These are phyloP conservation scores for Neolamprologus falcicula DNA, from an alignment of 2,113 vertebrate species.

Conservation along the genomic window DNA sequence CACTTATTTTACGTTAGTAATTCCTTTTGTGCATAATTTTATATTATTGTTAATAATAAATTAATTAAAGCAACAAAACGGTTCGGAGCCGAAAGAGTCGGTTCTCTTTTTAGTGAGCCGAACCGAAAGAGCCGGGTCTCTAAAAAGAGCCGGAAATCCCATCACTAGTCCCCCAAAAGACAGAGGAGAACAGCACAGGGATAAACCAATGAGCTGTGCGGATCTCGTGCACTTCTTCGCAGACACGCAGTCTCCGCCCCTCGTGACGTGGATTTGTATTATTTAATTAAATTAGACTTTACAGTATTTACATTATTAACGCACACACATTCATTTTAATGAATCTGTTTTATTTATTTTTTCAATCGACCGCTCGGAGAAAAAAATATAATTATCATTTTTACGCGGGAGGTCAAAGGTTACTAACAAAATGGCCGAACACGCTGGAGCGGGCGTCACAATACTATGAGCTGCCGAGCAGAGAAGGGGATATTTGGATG, in stretches of 20 bases:
- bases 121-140: too few species aligned
- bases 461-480: neutral
- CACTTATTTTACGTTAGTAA: too few species aligned
- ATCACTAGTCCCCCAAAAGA: neutral
- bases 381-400: neutral
- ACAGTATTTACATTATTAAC: neutral
- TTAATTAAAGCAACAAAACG: too few species aligned
- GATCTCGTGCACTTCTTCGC: neutral
- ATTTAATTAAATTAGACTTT: neutral
- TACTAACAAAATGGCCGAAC: conserved; percentile 67
- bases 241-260: neutral
- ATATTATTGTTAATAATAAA: too few species aligned
- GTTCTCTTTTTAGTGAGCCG: too few species aligned
- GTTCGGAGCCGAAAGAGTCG: too few species aligned
- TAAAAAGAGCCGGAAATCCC: too few species aligned
- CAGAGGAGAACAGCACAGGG: neutral
- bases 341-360: rapidly evolving
- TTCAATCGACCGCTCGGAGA: neutral
- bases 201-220: neutral
- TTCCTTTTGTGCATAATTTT: too few species aligned
- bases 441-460: neutral
- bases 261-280: neutral
- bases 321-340: neutral
- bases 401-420: conserved; percentile 67
- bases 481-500: neutral